Base-by-base conservation (phyloP, 2,113 vertebrate species). In the Gallinago undulata region DNA sequence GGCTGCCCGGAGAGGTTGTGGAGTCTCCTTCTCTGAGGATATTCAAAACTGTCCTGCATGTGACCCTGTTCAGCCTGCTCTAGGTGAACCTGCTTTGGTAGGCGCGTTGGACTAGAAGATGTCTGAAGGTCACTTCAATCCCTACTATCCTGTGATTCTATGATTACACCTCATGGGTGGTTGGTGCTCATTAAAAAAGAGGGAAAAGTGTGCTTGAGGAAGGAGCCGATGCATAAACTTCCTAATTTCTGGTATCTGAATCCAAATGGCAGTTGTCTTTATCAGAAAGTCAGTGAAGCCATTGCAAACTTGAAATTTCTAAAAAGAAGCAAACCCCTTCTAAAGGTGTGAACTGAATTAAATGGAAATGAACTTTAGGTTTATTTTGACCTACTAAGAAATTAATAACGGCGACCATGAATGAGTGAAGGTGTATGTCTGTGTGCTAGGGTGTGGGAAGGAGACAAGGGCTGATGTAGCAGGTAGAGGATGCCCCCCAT, bases 361-460 rank as follows among this genome's bases (percentile, higher is more conserved):
- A 51, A 60, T 31, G 7, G 24, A 75, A 76, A 5, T 16, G 23
- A 77, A 16, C 19, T 53, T 72, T 9, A 8, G 37, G 74, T 41
- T 27, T 27, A 9, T 67, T 84, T 83, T 75, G 50, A 70, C 50
- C 8, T 35, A 19, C 56, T 81, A 78, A 67, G 48, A 57, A 76
- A 76, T 53, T 19, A 69, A 37, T 19, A 78, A 55, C 0, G 1
- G 8, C 62, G 19, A 28, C 41, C 0, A 0, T 56, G 33, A 51
- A 68, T 45, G 39, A 56, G 10, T 53, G 17, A 0, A 2, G 17
- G 19, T 10, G 10, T 19, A 8, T 15, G 3, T 24, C 9, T 56
- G 16, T 35, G 19, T 2, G 10, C 14, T 31, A 17, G 9, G 39
- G 67, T 25, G 21, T 3, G 18, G 76, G 43, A 80, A 83, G 23